Evolutionary conservation across 2,113 vertebrate species (phyloP).

Genomic region (Marmota monax): DNA sequence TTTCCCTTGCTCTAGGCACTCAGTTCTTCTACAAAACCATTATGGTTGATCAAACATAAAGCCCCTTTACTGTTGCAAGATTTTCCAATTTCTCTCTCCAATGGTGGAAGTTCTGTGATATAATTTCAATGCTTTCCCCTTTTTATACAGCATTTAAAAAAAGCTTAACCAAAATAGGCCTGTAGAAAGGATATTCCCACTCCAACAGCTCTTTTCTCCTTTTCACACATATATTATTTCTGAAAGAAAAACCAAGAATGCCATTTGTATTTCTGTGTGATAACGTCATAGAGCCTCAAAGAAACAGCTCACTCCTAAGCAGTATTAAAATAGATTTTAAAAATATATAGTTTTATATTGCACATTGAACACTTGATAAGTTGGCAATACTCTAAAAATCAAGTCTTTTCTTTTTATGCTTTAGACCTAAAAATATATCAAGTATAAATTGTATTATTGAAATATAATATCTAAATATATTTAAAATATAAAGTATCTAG

Average conservation of each 20-base stretch:
- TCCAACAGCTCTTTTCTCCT: neutral
- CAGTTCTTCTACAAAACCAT: neutral
- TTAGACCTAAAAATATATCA: neutral
- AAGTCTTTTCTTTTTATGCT: neutral
- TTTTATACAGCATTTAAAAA: neutral
- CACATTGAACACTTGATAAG: neutral
- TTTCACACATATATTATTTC: neutral
- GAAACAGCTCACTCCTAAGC: neutral
- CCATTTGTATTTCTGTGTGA: neutral
- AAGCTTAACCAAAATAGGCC: neutral
- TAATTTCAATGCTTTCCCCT: neutral
- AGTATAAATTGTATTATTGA: neutral
- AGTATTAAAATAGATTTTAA: neutral
- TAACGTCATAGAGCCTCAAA: neutral
- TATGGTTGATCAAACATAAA: neutral
- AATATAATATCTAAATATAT: neutral
- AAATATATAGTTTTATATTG: neutral
- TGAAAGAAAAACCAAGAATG: constrained; percentile 8
- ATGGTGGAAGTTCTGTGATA: neutral
- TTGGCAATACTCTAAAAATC: neutral
- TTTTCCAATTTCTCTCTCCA: neutral
- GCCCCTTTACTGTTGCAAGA: neutral
- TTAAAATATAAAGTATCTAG: neutral
- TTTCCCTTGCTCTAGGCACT: neutral
- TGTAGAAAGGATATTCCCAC: neutral